These are phyloP conservation scores for Pipistrellus kuhlii DNA, from an alignment of 2,797 vertebrate genomes.

Conservation along the genomic window DNA sequence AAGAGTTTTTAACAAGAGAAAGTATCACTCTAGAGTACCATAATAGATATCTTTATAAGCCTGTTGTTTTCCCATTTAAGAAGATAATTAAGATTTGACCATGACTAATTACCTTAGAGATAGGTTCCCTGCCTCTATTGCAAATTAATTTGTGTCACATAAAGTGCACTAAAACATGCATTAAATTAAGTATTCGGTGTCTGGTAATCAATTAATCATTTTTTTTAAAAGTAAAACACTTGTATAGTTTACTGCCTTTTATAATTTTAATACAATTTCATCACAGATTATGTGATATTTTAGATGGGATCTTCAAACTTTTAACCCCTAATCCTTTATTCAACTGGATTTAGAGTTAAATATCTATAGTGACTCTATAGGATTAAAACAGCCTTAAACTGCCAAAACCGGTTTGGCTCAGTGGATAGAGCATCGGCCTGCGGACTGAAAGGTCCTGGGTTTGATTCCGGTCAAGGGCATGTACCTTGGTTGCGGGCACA, in stretches of 20 bases:
- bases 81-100: conserved; percentile 80
- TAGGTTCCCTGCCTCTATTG: conserved; percentile 70
- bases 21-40: conserved; percentile 10
- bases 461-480: too few relatives aligned
- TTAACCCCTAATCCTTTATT: conserved; percentile 14
- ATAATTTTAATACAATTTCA: conserved; percentile 35
- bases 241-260: neutral
- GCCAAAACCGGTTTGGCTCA: too few relatives aligned
- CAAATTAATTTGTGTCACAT: conserved; percentile 80
- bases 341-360: conserved; percentile 23
- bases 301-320: neutral
- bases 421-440: too few relatives aligned
- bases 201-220: conserved; percentile 69
- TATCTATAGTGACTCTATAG: neutral
- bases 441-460: too few relatives aligned
- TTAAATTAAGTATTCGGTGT: conserved; percentile 69
- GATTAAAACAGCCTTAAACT: neutral
- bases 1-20: conserved; percentile 21
- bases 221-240: neutral
- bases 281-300: conserved; percentile 26
- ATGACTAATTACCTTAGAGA: conserved; percentile 79
- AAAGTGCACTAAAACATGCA: conserved; percentile 69
- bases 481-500: too few relatives aligned
- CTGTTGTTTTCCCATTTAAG: conserved; percentile 70
- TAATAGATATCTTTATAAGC: conserved; percentile 60